phyloP scores from a whole-genome alignment of 2,888 invertebrate genomes.

The Graphium colonna region DNA sequence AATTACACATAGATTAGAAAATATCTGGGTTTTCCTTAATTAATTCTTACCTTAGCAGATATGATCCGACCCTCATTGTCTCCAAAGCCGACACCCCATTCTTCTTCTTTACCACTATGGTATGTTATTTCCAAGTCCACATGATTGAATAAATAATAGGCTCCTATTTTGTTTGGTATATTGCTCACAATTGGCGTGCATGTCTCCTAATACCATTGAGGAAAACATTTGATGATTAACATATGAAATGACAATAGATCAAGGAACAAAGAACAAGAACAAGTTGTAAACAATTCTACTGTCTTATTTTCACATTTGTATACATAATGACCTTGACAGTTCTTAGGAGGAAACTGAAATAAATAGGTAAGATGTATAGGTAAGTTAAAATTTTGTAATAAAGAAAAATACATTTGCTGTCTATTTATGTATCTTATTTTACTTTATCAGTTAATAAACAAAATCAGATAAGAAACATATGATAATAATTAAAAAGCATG shows the following conservation, averaged over 20 bases:
- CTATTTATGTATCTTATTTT: too few relatives aligned
- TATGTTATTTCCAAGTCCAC: slow-evolving; percentile 96
- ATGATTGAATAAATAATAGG: slow-evolving; percentile 97
- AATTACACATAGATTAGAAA: too few relatives aligned
- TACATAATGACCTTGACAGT: neutral
- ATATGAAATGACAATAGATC: slow-evolving; percentile 1
- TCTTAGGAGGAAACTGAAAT: too few relatives aligned
- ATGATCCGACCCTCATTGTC: slow-evolving; percentile 94
- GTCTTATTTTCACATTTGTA: neutral
- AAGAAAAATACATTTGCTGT: too few relatives aligned
- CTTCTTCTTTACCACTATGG: slow-evolving; percentile 92
- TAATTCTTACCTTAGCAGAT: slow-evolving; percentile 83
- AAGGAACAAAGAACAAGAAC: neutral
- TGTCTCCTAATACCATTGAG: slow-evolving; percentile 57
- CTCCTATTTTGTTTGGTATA: slow-evolving; percentile 82
- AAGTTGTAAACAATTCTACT: neutral
- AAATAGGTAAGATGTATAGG: too few relatives aligned
- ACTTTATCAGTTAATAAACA: too few relatives aligned
- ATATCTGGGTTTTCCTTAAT: too few relatives aligned
- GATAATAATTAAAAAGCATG: too few relatives aligned
- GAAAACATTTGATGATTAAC: slow-evolving; percentile 3
- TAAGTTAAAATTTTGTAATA: too few relatives aligned
- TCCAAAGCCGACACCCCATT: slow-evolving; percentile 90
- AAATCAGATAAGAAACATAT: too few relatives aligned
- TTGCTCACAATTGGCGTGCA: slow-evolving; percentile 79